A percentile compares a stretch with the other conserved stretches of the same genome.
Evolutionary conservation across 1,140 invertebrate species (phyloP).

Genomic region (Drosophila sp.): DNA sequence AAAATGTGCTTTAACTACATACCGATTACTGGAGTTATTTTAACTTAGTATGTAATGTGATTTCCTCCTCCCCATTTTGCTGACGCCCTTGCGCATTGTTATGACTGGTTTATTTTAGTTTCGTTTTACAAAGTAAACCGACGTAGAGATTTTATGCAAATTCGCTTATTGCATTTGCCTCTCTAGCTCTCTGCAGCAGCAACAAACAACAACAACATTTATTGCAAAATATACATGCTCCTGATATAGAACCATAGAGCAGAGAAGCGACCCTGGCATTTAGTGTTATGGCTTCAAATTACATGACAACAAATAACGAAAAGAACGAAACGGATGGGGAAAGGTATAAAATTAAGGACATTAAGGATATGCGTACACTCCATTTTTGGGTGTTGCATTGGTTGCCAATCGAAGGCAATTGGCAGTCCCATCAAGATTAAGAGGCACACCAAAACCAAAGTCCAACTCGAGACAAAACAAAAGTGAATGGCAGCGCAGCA

Average conservation of each 20-base stretch:
- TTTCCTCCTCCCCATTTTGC: background rate
- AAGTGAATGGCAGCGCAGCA: constrained; percentile 27
- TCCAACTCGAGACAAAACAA: constrained; percentile 8
- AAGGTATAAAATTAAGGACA: constrained; percentile 2
- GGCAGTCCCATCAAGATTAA: constrained; percentile 13
- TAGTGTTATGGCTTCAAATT: constrained; percentile 12
- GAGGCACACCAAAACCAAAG: background rate
- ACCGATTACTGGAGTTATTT: no score
- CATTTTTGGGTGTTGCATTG: background rate
- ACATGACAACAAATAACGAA: constrained; percentile 5
- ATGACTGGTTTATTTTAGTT: constrained; percentile 60
- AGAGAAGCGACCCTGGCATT: constrained; percentile 11
- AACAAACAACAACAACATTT: constrained; percentile 8
- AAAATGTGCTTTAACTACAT: no score
- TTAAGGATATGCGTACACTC: background rate
- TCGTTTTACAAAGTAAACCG: constrained; percentile 60
- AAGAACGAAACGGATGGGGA: background rate
- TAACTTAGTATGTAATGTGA: no score
- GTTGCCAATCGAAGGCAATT: constrained; percentile 16
- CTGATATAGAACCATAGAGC: background rate
- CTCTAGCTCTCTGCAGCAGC: constrained; percentile 5
- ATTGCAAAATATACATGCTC: constrained; percentile 27
- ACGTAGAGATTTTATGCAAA: constrained; percentile 65
- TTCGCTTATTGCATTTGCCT: constrained; percentile 42
- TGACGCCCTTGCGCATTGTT: constrained; percentile 33